Percentiles rank a stretch among this genome's conserved stretches.
These are phyloP conservation scores for Gallinago stenura DNA, from an alignment of 2,797 vertebrate genomes.

Conservation along the genomic window DNA sequence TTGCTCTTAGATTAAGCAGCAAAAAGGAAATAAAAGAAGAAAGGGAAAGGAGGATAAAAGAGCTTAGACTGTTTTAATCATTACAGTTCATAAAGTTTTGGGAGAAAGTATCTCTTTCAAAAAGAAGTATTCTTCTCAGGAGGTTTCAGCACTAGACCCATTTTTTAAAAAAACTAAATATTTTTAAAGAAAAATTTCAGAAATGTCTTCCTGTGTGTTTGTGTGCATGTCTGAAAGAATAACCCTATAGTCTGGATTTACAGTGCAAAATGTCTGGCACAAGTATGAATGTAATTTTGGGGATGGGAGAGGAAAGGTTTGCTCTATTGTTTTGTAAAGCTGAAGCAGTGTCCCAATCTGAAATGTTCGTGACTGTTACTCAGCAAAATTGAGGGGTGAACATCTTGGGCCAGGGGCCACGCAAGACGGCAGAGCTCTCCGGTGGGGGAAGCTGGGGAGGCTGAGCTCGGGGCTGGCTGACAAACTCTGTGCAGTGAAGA, in stretches of 20 bases:
- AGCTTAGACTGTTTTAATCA: not conserved
- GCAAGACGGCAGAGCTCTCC: not conserved
- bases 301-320: not conserved
- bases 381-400: not conserved
- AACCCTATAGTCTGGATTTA: not conserved
- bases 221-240: not conserved
- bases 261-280: not conserved
- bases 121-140: not conserved
- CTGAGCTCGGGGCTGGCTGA: not conserved
- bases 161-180: accelerated
- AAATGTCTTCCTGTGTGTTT: not conserved
- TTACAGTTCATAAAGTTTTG: not conserved
- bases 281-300: not conserved
- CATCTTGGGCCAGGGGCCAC: accelerated
- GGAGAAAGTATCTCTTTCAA: not conserved
- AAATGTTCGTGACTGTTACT: not conserved
- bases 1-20: not conserved
- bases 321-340: not conserved
- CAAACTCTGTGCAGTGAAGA: not conserved
- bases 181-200: not conserved
- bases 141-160: not conserved
- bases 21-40: not conserved
- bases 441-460: accelerated
- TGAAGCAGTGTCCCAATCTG: not conserved
- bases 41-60: not conserved